These are phyloP conservation scores for Meloidogyne floridensis DNA, from an alignment of 1,140 invertebrate species.

Conservation along the genomic window DNA sequence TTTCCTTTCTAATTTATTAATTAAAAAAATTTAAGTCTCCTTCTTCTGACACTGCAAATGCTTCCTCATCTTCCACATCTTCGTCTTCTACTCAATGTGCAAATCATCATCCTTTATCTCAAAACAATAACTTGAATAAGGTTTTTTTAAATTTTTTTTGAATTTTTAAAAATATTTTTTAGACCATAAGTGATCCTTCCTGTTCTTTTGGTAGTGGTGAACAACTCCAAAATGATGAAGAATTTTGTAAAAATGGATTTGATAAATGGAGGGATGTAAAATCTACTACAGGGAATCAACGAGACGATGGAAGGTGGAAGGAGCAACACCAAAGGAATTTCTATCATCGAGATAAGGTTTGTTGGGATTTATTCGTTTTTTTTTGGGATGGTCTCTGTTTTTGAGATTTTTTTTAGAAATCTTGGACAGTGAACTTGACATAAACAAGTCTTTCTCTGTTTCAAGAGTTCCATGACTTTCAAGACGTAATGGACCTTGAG, in stretches of 20 bases:
- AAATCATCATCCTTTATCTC: neutral
- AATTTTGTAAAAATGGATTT: conserved; percentile 7
- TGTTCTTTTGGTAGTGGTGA: neutral
- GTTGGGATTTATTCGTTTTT: too few species aligned
- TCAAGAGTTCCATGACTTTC: too few species aligned
- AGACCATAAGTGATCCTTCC: neutral
- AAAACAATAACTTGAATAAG: neutral
- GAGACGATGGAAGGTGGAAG: neutral
- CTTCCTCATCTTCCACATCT: neutral
- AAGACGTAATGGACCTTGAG: too few species aligned
- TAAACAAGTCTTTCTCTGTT: too few species aligned
- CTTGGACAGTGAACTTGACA: too few species aligned
- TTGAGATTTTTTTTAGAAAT: too few species aligned
- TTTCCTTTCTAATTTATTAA: too few species aligned
- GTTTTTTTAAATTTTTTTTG: neutral
- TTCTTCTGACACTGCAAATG: neutral
- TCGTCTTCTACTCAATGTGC: neutral
- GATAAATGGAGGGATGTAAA: neutral
- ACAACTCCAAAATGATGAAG: neutral
- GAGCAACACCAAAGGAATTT: too few species aligned
- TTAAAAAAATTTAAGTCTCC: neutral
- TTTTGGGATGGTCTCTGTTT: too few species aligned
- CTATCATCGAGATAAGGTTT: neutral
- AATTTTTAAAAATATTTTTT: neutral
- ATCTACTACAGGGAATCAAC: neutral